Evolutionary conservation across 2,888 invertebrate genomes (phyloP), one percentile per base, ranked within the genome.

Genomic region (Erebia aethiops): DNA sequence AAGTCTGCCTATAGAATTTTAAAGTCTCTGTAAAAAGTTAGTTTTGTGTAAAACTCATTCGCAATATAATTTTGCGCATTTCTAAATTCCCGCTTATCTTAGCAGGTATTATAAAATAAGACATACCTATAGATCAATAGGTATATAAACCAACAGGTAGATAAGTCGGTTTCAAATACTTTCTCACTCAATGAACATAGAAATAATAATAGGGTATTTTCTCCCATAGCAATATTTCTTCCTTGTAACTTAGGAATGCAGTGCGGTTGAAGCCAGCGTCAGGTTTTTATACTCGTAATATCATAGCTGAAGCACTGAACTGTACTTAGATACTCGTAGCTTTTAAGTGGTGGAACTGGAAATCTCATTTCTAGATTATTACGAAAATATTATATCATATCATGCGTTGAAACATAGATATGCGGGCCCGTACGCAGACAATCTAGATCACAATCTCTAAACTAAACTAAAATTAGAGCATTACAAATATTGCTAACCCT

Each of bases 231-330:
- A 77, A 77, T 77, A 77, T 81, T 75, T 77, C 76, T 85, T 83
- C 83, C 82, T 81, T 81, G 82, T 87, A 83, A 85, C 84, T 77
- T 80, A 77, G 73, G 77, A 77, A 77, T 75, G 80, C n/a, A n/a
- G n/a, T 84, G 86, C 80, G 84, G 84, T 83, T 79, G 77, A 79
- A 71, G 80, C 82, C 81, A 81, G 79, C 80, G 78, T 82, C 84
- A 84, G 82, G 84, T 83, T 84, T 85, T 86, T 67, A 46, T 46
- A 46, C 46, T 46, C 46, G 54, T 65, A n/a, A 67, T 86, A 73
- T 68, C 69, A 68, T 69, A 58, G 71, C 57, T 56, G 43, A 69
- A 60, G 67, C 66, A 60, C 67, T 73, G 65, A 65, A 71, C 64
- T 62, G 46, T 60, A 21, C 35, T 35, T 35, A 35, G 35, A 7